Percentiles rank a stretch among this genome's conserved stretches.
These are phyloP conservation scores for Orthosia gothica DNA, from an alignment of 2,888 invertebrate species.

Conservation along the genomic window DNA sequence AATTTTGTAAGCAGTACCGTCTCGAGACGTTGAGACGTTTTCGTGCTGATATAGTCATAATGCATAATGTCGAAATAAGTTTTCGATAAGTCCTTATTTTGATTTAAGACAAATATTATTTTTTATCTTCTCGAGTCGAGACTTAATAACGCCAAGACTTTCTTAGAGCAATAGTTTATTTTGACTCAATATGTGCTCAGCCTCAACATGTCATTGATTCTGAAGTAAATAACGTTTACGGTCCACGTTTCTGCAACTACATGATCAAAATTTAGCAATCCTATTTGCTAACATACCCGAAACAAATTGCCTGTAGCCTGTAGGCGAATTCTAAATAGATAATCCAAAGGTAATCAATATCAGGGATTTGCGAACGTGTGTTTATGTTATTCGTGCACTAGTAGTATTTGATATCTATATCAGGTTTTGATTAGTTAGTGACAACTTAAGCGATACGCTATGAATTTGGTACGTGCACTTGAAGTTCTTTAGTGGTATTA, in stretches of 20 bases:
- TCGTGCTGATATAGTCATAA: too few species aligned
- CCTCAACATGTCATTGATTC: neutral
- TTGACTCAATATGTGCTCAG: neutral
- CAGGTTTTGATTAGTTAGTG: neutral
- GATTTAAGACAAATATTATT: neutral
- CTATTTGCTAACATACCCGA: conserved; percentile 24
- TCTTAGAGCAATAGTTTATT: neutral
- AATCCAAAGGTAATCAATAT: conserved; percentile 50
- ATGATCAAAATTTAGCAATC: conserved; percentile 41
- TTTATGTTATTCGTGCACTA: conserved; percentile 19
- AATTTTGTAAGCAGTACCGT: too few species aligned
- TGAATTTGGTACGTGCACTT: conserved; percentile 4
- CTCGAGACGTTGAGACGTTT: too few species aligned
- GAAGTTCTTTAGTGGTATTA: neutral
- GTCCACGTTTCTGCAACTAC: conserved; percentile 17
- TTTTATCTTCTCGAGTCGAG: neutral
- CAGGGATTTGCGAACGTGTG: conserved; percentile 5
- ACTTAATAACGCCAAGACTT: neutral
- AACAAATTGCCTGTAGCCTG: conserved; percentile 32
- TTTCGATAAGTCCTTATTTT: neutral
- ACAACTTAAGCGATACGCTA: conserved; percentile 14
- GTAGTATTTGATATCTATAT: neutral
- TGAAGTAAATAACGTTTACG: conserved; percentile 3
- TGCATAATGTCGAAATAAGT: too few species aligned
- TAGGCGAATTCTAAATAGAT: conserved; percentile 49